phyloP scores from a whole-genome alignment of 2,113 vertebrate species.

The Myotis davidii region DNA sequence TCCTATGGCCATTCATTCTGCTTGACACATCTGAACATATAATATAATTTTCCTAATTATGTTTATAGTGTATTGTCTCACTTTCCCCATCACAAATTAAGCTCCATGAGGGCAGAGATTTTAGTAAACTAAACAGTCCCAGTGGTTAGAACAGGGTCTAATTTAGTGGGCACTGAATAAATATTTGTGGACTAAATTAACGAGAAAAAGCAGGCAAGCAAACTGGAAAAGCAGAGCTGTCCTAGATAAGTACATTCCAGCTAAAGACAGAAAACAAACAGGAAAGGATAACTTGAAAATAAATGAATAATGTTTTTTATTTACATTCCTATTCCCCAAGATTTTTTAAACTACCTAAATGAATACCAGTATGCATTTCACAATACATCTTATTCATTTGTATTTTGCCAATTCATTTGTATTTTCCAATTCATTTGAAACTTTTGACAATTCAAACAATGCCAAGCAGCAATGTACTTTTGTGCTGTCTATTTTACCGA shows the following conservation, averaged over 20 bases:
- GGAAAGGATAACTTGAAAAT: constrained; percentile 10
- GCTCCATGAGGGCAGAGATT: neutral
- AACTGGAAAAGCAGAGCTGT: neutral
- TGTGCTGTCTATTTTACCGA: neutral
- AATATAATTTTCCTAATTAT: constrained; percentile 3
- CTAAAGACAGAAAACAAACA: constrained; percentile 25
- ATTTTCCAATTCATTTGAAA: constrained; percentile 5
- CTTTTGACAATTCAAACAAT: neutral
- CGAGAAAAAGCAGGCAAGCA: neutral
- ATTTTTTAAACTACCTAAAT: neutral
- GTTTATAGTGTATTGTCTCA: neutral
- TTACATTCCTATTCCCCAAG: neutral
- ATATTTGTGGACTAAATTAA: neutral
- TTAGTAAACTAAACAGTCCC: neutral
- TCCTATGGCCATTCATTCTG: neutral
- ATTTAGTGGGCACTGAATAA: neutral
- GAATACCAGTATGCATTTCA: neutral
- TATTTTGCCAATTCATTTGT: constrained; percentile 24
- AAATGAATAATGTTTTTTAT: neutral
- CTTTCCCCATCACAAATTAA: neutral
- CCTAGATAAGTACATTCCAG: neutral
- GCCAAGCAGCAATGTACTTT: neutral
- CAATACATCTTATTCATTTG: neutral
- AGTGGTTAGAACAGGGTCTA: neutral
- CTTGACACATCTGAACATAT: neutral